Evolutionary conservation across 2,888 invertebrate genomes (phyloP), one percentile per base, ranked within the genome.

Genomic region (Ellobium chinense): DNA sequence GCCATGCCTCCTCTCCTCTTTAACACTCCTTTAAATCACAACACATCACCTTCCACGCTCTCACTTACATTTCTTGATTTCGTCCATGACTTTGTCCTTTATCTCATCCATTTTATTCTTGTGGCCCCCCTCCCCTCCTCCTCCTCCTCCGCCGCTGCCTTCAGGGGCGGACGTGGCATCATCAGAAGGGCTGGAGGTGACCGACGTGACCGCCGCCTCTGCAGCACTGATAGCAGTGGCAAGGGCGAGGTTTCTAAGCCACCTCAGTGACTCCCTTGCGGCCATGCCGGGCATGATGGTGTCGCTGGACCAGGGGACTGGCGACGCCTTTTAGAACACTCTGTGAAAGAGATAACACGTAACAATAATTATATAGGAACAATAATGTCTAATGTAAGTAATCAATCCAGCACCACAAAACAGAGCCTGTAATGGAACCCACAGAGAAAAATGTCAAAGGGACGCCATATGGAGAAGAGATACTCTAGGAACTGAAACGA

Each of bases 1-100:
- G n/a, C n/a, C n/a, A n/a, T n/a, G n/a, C n/a, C n/a, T n/a, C n/a
- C n/a, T n/a, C n/a, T n/a, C n/a, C n/a, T n/a, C n/a, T n/a, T n/a
- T n/a, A n/a, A n/a, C n/a, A n/a, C n/a, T n/a, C n/a, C n/a, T n/a
- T n/a, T n/a, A n/a, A n/a, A n/a, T n/a, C n/a, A n/a, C n/a, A n/a
- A n/a, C n/a, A n/a, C n/a, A n/a, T n/a, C 21, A 62, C 24, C 21
- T n/a, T 14, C 4, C 18, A 21, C 29, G 14, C 31, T 36, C 27
- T 27, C 29, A 82, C 88, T 85, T 85, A 90, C 90, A 82, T 79
- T 87, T 87, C 56, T 88, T 82, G 65, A 90, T 83, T 73, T 89
- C 86, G 68, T 85, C 87, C 84, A 88, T 85, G 4, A 89, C 82
- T 78, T 86, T 85, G 58, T 87, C 87, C 78, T 86, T 85, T n/a